Percentiles rank a stretch among this genome's conserved stretches.
These are phyloP conservation scores for Tenodera sinensis DNA, from an alignment of 2,888 invertebrate species.

Conservation along the genomic window DNA sequence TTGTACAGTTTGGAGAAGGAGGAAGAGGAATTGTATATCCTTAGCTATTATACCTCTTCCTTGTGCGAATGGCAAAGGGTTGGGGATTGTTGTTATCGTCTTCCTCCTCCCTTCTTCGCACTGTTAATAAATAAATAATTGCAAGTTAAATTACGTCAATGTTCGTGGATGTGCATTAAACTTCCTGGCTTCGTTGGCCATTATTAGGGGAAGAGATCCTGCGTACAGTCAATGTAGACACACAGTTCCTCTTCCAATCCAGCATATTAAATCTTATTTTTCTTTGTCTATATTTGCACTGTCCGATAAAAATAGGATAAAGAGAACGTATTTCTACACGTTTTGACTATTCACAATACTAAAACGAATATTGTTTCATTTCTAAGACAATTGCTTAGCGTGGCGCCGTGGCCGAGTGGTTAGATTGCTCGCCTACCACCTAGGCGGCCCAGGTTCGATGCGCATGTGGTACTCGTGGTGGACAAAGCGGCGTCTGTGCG, in stretches of 20 bases:
- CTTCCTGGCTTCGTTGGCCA: constrained; percentile 17
- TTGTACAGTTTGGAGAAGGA: constrained; percentile 45
- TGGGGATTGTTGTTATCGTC: constrained; percentile 21
- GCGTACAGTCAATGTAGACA: not conserved
- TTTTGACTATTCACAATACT: no score
- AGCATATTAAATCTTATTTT: no score
- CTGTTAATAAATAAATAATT: constrained; percentile 34
- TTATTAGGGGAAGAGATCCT: constrained; percentile 11
- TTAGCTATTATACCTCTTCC: constrained; percentile 22
- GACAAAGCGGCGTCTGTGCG: no score
- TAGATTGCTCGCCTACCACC: no score
- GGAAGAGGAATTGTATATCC: constrained; percentile 5
- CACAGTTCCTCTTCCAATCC: not conserved
- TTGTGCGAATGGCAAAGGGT: not conserved
- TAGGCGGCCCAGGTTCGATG: no score
- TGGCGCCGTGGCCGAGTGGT: no score
- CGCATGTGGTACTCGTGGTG: no score
- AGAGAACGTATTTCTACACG: no score
- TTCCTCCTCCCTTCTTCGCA: constrained; percentile 27
- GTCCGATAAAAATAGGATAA: no score
- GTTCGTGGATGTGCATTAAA: constrained; percentile 28
- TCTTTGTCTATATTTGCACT: no score
- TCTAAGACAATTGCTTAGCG: no score
- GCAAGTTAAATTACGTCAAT: constrained; percentile 32
- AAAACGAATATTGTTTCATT: no score